A percentile compares a stretch with the other conserved stretches of the same genome.
Conservation (phyloP, 1,140 invertebrate genomes). For the Formica exsecta region DNA sequence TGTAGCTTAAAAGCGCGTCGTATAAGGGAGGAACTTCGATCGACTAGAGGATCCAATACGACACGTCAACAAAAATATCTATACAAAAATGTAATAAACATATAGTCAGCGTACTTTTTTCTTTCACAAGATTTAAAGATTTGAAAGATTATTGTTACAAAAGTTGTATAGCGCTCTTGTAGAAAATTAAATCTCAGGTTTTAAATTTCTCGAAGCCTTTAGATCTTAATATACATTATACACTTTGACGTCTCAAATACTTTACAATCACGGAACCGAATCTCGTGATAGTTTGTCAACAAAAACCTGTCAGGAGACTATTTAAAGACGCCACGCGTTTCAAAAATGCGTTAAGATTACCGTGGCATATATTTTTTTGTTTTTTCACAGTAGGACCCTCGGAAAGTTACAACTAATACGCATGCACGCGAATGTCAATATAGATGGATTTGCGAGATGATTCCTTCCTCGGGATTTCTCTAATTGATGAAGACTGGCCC, state of each 20-base stretch:
- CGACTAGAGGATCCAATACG: slow-evolving; percentile 67
- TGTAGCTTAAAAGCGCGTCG: not conserved
- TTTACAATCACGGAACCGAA: slow-evolving; percentile 1
- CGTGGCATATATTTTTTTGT: not conserved
- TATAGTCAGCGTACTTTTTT: not conserved
- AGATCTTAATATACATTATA: not conserved
- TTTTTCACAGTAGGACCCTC: slow-evolving; percentile 2
- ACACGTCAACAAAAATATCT: not conserved
- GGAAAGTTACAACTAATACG: slow-evolving; percentile 22
- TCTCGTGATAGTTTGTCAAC: not conserved
- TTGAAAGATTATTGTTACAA: slow-evolving; percentile 27
- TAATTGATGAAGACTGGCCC: slow-evolving; percentile 71
- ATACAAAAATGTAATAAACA: slow-evolving; percentile 10
- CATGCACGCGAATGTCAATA: not conserved
- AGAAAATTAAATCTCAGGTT: not conserved
- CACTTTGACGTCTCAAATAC: not conserved
- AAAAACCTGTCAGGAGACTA: slow-evolving; percentile 48
- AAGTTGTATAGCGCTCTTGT: slow-evolving; percentile 1
- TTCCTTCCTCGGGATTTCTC: slow-evolving; percentile 65
- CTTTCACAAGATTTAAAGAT: slow-evolving; percentile 10
- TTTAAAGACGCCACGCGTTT: slow-evolving; percentile 13
- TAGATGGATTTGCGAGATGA: slow-evolving; percentile 23
- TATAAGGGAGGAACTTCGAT: slow-evolving; percentile 35
- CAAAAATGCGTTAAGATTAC: slow-evolving; percentile 28
- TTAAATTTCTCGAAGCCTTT: not conserved